Percentiles rank a stretch among this genome's conserved stretches.
Conservation (phyloP, 2,888 invertebrate genomes). For the Dryobotodes eremita region DNA sequence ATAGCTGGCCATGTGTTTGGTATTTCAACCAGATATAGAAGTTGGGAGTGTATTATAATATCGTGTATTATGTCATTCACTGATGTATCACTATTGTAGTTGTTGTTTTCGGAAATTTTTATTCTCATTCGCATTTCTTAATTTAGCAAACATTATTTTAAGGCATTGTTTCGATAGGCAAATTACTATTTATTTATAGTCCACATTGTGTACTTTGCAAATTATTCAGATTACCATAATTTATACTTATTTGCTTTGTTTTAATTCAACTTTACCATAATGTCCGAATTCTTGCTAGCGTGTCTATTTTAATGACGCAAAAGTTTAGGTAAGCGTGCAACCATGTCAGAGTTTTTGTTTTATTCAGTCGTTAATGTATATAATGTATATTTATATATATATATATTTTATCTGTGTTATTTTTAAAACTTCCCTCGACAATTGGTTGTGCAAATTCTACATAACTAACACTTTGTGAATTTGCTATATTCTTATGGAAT, state of each 20-base stretch:
- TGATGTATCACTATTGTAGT: background rate
- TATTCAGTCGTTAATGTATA: background rate
- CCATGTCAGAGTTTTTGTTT: background rate
- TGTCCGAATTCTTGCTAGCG: background rate
- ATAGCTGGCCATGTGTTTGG: background rate
- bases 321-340: background rate
- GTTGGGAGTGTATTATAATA: constrained; percentile 1
- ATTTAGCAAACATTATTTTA: background rate
- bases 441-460: too few species aligned
- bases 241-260: constrained; percentile 12
- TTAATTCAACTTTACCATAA: constrained; percentile 3
- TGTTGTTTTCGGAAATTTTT: background rate
- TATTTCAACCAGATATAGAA: background rate
- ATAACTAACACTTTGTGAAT: background rate
- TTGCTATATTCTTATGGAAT: background rate
- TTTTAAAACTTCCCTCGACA: background rate
- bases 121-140: background rate
- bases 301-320: background rate
- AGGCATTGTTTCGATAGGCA: background rate
- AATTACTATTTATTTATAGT: constrained; percentile 7
- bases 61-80: background rate
- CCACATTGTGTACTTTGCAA: background rate
- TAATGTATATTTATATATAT: too few species aligned
- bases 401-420: background rate
- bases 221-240: constrained; percentile 22